phyloP scores from a whole-genome alignment of 2,888 invertebrate species.

The Anoplius nigerrimus region DNA sequence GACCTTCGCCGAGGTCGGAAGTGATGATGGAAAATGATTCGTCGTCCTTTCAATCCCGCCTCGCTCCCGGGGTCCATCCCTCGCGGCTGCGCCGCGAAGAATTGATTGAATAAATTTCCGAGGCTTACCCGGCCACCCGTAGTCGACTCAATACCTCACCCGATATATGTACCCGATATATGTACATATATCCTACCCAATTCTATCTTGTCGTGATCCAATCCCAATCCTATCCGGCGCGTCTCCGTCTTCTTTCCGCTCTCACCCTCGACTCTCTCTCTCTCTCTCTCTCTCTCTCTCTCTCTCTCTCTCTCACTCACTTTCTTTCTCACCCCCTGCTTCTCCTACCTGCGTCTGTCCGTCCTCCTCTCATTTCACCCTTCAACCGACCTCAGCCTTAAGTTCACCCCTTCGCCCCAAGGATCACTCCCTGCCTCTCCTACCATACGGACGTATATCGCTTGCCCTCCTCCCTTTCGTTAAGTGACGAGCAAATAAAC shows the following conservation, averaged over 20 bases:
- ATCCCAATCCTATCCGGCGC: constrained; percentile 58
- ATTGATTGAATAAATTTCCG: constrained; percentile 63
- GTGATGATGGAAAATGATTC: constrained; percentile 1
- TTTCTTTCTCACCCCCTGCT: constrained; percentile 1
- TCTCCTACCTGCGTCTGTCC: neutral
- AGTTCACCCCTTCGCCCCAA: neutral
- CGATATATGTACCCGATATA: constrained; percentile 26
- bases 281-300: constrained; percentile 15
- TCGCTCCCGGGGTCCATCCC: neutral
- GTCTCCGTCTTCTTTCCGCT: constrained; percentile 27
- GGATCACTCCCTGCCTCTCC: neutral
- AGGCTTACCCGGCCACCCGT: constrained; percentile 45
- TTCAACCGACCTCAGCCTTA: neutral
- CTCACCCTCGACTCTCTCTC: constrained; percentile 8
- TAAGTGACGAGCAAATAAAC: neutral
- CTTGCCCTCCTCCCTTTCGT: neutral
- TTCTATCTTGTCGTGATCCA: constrained; percentile 63
- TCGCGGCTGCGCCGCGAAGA: constrained; percentile 16
- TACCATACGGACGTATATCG: neutral
- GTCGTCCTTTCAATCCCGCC: neutral
- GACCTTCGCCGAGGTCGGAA: neutral
- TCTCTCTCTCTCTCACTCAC: constrained; percentile 14
- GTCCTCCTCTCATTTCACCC: neutral
- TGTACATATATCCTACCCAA: constrained; percentile 52
- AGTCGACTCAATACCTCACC: constrained; percentile 42